These are phyloP conservation scores for Chaetodon trifascialis DNA, from an alignment of 2,113 vertebrate genomes.

Conservation along the genomic window DNA sequence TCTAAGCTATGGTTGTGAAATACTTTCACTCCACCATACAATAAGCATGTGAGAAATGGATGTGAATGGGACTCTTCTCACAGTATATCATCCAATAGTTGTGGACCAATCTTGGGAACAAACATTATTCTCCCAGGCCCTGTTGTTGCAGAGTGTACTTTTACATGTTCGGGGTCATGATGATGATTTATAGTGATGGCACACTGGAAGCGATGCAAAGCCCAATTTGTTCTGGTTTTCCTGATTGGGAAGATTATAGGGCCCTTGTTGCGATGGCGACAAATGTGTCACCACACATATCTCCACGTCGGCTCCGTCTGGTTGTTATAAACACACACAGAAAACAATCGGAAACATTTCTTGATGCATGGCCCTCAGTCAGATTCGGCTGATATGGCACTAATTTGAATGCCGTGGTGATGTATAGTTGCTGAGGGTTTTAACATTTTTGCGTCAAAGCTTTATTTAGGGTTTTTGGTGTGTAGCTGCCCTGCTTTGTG, in stretches of 20 bases:
- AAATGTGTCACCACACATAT: conserved; percentile 74
- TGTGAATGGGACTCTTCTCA: conserved; percentile 74
- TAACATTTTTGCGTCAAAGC: conserved; percentile 29
- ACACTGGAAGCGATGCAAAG: conserved; percentile 60
- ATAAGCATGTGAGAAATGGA: conserved; percentile 68
- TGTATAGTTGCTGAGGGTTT: conserved; percentile 25
- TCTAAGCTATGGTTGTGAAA: conserved; percentile 64
- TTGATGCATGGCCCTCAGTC: conserved; percentile 29
- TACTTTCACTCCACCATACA: conserved; percentile 57
- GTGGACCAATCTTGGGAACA: conserved; percentile 72
- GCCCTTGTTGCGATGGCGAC: conserved; percentile 50
- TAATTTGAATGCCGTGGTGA: conserved; percentile 43
- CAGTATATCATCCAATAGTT: conserved; percentile 75
- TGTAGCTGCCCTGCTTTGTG: conserved; percentile 35
- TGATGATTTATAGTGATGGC: conserved; percentile 68
- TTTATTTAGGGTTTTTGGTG: conserved; percentile 38
- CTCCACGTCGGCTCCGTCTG: conserved; percentile 43
- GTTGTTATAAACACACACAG: conserved; percentile 53
- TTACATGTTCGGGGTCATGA: conserved; percentile 35
- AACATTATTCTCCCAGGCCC: conserved; percentile 73
- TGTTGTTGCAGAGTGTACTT: conserved; percentile 53
- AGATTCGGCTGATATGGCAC: conserved; percentile 29
- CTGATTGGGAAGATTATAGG: conserved; percentile 80
- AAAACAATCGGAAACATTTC: conserved; percentile 56
- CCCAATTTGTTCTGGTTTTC: conserved; percentile 78